Conservation (phyloP, 2,888 invertebrate species). For the Exocentrus adspersus region DNA sequence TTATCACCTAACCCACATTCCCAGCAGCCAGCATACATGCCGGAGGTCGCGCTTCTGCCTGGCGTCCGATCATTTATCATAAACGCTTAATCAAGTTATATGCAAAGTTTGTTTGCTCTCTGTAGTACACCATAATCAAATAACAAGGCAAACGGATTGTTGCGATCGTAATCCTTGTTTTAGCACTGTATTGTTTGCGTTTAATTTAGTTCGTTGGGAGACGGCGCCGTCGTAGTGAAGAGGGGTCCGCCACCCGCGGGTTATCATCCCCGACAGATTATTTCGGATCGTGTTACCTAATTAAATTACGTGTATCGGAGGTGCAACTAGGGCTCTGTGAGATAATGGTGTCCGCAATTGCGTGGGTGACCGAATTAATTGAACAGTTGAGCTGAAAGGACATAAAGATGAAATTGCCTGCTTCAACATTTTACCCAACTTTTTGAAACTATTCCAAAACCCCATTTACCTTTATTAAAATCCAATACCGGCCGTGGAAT, state of each 20-base stretch:
- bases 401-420: no score
- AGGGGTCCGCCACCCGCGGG: not conserved
- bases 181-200: slow-evolving; percentile 45
- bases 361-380: no score
- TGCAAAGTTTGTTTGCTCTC: slow-evolving; percentile 46
- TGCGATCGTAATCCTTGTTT: slow-evolving; percentile 44
- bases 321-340: not conserved
- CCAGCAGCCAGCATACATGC: slow-evolving; percentile 8
- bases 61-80: slow-evolving; percentile 42
- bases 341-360: not conserved
- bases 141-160: slow-evolving; percentile 45
- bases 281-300: slow-evolving; percentile 17
- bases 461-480: no score
- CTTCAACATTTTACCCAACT: no score
- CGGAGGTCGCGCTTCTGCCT: slow-evolving; percentile 5
- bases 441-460: no score
- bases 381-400: no score
- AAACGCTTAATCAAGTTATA: slow-evolving; percentile 44
- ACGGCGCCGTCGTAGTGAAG: slow-evolving; percentile 1
- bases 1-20: slow-evolving; percentile 17
- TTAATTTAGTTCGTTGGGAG: slow-evolving; percentile 40
- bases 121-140: slow-evolving; percentile 42
- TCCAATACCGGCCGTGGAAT: not conserved
- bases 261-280: slow-evolving; percentile 19
- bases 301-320: slow-evolving; percentile 14